Evolutionary conservation across 1,140 invertebrate species (phyloP), one percentile per base, ranked within the genome.

Genomic region (Drosophila aff.): DNA sequence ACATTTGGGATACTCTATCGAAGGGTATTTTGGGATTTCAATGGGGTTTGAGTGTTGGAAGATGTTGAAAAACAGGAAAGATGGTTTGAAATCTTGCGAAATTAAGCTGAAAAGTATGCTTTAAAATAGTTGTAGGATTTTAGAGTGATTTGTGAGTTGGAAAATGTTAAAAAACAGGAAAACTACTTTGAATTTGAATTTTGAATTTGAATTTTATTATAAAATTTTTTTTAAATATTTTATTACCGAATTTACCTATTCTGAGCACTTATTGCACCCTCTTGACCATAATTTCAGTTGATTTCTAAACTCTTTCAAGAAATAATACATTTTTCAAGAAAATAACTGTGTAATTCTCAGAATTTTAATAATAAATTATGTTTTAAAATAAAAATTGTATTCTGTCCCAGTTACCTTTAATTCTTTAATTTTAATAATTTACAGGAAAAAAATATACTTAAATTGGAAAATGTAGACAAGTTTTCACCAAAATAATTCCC

Each of bases 1-100:
- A 52, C 44, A n/a, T 23, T 44, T 50, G 23, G 49, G 11, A 44
- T 73, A 33, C 43, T 18, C 69, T 61, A 23, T 36, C n/a, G 8
- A 3, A 6, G 28, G 64, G 43, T 66, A 47, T 28, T 33, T 38
- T 0, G 0, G 16, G 3, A 8, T 15, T 59, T n/a, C 11, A 10
- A 23, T 9, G 11, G 3, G 15, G 15, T 57, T 57, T 57, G 18
- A 21, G 2, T n/a, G 0, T 21, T 21, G 18, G 0, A 31, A 60
- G 4, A 16, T 4, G 11, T 10, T 59, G 9, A 5, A 33, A 31
- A 43, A 43, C 0, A 0, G 16, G 16, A 41, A n/a, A 4, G 6
- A 21, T 36, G 4, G 9, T 18, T 28, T 18, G 9, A 58, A 9
- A 23, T 41, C 23, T 11, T n/a, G 1, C 10, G 7, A 4, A 16